Evolutionary conservation across 2,113 vertebrate genomes (phyloP).

Genomic region (Rhombomys opimus): DNA sequence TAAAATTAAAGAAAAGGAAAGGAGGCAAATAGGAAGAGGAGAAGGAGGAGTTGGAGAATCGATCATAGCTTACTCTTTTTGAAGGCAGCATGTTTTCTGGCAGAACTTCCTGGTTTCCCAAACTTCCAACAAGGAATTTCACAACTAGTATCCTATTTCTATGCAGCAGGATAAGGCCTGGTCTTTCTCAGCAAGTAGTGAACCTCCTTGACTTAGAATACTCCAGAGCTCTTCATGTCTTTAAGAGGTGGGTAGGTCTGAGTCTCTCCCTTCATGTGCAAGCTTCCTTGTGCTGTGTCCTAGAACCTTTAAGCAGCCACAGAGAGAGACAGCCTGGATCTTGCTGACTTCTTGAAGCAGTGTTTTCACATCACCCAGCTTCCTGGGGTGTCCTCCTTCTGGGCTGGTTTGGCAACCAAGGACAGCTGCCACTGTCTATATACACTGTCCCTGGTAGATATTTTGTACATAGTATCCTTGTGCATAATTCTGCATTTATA

Average conservation of each 20-base stretch:
- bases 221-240: neutral
- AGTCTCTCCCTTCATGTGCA: neutral
- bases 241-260: neutral
- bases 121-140: neutral
- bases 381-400: neutral
- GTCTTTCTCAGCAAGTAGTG: neutral
- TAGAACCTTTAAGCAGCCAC: neutral
- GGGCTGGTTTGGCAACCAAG: neutral
- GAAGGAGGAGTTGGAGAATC: neutral
- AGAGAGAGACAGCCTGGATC: neutral
- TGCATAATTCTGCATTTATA: neutral
- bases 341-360: neutral
- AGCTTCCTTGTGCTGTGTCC: neutral
- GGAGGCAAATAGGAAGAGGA: neutral
- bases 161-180: neutral
- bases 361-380: neutral
- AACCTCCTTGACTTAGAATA: neutral
- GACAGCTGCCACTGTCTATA: neutral
- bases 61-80: neutral
- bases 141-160: neutral
- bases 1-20: neutral
- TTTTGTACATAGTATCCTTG: neutral
- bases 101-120: neutral
- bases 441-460: neutral
- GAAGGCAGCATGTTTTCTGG: neutral